Evolutionary conservation across 2,113 vertebrate genomes (phyloP), one percentile per base, ranked within the genome.

Genomic region (Pogona vitticeps): DNA sequence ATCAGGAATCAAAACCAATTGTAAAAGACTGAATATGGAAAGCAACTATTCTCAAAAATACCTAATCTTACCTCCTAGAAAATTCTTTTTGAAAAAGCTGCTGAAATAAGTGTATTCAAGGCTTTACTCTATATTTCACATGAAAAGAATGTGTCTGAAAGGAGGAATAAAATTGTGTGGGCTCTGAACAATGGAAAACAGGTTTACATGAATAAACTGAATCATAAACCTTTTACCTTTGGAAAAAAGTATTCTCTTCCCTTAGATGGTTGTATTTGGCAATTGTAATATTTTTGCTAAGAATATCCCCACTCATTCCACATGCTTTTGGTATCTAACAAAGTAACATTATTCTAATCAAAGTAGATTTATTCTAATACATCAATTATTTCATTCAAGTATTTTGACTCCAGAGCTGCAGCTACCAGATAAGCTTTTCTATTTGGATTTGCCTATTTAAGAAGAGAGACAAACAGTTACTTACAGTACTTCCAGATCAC

Each of bases 401-500:
- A 71, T 89, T 87, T 79, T 88, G 91, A 95, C 85, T 90, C 63
- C 31, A 46, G 83, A n/a, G 85, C 91, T 93, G 86, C 87, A 90
- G 93, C 79, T 67, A 2, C 0, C 1, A 92, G 92, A 94, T 92
- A 94, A 92, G 93, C 91, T 90, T 76, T 83, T 84, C 81, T 82
- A 80, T 92, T 75, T 90, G 75, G 14, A 36, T 83, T 93, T 85
- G 91, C 90, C 76, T 88, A 84, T 0, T 33, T 91, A 85, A 86
- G 83, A 83, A 88, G 88, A 96, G 92, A 96, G 92, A 95, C 0
- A 61, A 91, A 91, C 84, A 72, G 75, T 56, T 97, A 99, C 98
- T 99, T 92, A 99, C 98, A 99, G 98, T 85, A 99, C 98, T 97
- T 99, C 98, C 97, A 99, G 97, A 96, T 99, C 98, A 75, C 98